Evolutionary conservation across 2,888 invertebrate genomes (phyloP), one percentile per base, ranked within the genome.

Genomic region (Erynnis tages): DNA sequence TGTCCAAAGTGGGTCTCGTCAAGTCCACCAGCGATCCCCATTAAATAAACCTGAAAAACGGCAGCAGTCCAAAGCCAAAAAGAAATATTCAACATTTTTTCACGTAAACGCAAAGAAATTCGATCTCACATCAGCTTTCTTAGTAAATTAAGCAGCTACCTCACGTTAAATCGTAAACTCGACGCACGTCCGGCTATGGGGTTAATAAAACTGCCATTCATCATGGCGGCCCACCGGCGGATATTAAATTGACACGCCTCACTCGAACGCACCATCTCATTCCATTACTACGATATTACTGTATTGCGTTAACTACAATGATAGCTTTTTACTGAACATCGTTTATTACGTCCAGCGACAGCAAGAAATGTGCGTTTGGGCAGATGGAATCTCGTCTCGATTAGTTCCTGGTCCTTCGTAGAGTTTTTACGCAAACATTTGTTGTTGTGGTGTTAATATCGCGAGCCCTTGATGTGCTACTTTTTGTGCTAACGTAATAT

Each of bases 231-330:
- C 76, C 78, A 79, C 76, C 81, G 69, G 70, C 82, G 84, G 83
- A 85, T 86, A 87, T 86, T 81, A 81, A 79, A 81, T 82, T 76
- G 86, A 84, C 85, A 81, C 85, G 83, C 82, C 84, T 79, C 66
- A 61, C 66, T 72, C 66, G 69, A 68, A 69, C 76, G 74, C 77
- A 74, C 75, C 76, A 72, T 73, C 73, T 74, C 67, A 71, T 76
- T 67, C 68, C 74, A 77, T 82, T 78, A 77, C 69, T 58, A 53
- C 61, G 63, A 64, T 73, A 70, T 71, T 72, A 72, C 69, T 63
- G 65, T 71, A 69, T 71, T 72, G 71, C 68, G 63, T 52, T 47
- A 54, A 56, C 53, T 44, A 56, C 57, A 55, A 32, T 55, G 35
- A 37, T 44, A 49, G 41, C 45, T 55, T 58, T 54, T 56, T 60